These are phyloP conservation scores for Apamea anceps DNA, from an alignment of 2,888 invertebrate species.

Conservation along the genomic window DNA sequence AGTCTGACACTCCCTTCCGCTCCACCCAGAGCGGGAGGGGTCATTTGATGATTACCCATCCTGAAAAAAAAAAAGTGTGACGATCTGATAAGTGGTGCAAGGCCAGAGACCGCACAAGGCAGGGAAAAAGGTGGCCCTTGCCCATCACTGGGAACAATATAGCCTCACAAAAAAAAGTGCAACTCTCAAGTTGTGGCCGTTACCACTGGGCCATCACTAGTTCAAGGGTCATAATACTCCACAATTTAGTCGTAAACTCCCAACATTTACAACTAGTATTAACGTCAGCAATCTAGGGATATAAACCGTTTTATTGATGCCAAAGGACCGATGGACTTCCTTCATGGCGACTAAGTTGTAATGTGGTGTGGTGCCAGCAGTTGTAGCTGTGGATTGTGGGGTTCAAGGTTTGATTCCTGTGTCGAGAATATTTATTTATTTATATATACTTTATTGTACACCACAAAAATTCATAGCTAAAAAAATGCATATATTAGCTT, in stretches of 20 bases:
- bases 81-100: no score
- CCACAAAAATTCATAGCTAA: no score
- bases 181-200: not conserved
- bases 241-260: not conserved
- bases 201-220: not conserved
- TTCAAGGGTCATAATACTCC: not conserved
- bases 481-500: no score
- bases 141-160: no score
- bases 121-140: no score
- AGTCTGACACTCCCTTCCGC: no score
- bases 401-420: not conserved
- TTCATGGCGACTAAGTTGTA: not conserved
- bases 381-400: not conserved
- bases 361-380: not conserved
- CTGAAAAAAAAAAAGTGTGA: no score
- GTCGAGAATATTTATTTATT: not conserved
- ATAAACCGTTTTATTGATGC: not conserved
- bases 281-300: not conserved
- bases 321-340: not conserved
- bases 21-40: no score
- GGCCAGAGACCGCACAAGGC: no score
- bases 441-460: no score
- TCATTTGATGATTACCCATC: no score
- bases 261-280: not conserved
- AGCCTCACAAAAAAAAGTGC: no score